A percentile compares a stretch with the other conserved stretches of the same genome.
Conservation (phyloP, 2,797 vertebrate genomes). For the Mormyrops boulengeri region DNA sequence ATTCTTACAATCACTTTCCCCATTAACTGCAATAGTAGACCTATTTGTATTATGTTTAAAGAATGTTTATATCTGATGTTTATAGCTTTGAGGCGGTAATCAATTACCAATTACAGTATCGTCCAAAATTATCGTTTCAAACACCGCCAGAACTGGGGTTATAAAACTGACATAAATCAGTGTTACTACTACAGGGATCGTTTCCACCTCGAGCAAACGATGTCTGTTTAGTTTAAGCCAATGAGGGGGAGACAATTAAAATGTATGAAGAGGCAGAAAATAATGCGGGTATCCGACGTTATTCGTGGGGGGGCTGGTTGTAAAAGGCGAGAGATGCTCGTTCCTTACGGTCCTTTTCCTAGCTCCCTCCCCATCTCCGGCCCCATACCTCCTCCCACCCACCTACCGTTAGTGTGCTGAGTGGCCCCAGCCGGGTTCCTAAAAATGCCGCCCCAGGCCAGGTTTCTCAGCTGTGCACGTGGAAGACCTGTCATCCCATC, state of each 20-base stretch:
- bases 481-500: constrained; percentile 10
- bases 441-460: neutral
- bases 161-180: neutral
- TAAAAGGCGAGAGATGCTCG: neutral
- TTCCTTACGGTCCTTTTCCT: neutral
- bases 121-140: neutral
- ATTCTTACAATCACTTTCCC: neutral
- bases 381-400: neutral
- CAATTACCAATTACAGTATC: neutral
- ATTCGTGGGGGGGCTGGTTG: neutral
- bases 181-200: neutral
- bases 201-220: neutral
- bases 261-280: neutral
- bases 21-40: neutral
- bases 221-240: neutral
- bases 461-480: neutral
- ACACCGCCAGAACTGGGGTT: neutral
- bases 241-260: neutral
- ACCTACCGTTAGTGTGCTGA: neutral
- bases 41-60: neutral
- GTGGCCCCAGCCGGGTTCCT: neutral
- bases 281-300: neutral
- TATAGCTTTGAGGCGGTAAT: neutral
- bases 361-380: neutral
- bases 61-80: neutral